Evolutionary conservation across 2,113 vertebrate species (phyloP).

Genomic region (Athene cunicularia): DNA sequence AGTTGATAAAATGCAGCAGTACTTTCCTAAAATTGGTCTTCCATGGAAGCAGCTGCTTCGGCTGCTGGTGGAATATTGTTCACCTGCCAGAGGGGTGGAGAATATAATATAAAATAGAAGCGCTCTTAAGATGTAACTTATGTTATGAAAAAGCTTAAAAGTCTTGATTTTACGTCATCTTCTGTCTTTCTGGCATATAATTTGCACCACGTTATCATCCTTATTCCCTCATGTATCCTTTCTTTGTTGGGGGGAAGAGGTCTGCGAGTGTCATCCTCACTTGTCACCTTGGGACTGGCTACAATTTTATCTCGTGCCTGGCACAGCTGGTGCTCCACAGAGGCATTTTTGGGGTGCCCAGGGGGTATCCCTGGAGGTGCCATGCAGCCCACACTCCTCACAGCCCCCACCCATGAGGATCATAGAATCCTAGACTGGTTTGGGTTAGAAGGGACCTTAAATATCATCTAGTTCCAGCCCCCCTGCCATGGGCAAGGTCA

Average conservation of each 20-base stretch:
- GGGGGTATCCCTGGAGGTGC: background rate
- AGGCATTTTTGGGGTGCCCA: background rate
- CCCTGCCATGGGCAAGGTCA: too few relatives aligned
- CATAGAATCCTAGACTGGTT: too few relatives aligned
- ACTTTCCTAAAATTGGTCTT: background rate
- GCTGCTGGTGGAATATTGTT: background rate
- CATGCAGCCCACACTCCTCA: accelerated
- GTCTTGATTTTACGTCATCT: background rate
- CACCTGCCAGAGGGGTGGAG: background rate
- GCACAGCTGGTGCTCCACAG: background rate
- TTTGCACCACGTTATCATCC: background rate
- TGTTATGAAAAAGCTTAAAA: background rate
- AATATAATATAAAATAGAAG: background rate
- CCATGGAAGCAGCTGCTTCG: background rate
- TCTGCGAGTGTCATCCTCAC: accelerated
- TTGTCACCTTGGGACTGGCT: background rate
- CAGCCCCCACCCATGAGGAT: too few relatives aligned
- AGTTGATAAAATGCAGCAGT: background rate
- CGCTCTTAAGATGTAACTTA: background rate
- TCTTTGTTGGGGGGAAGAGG: background rate
- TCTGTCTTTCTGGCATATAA: background rate
- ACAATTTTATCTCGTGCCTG: background rate
- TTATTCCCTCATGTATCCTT: background rate
- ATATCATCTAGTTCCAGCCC: too few relatives aligned
- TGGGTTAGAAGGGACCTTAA: too few relatives aligned